Evolutionary conservation across 2,113 vertebrate species (phyloP), one percentile per base, ranked within the genome.

Genomic region (Megaptera novaeangliae): DNA sequence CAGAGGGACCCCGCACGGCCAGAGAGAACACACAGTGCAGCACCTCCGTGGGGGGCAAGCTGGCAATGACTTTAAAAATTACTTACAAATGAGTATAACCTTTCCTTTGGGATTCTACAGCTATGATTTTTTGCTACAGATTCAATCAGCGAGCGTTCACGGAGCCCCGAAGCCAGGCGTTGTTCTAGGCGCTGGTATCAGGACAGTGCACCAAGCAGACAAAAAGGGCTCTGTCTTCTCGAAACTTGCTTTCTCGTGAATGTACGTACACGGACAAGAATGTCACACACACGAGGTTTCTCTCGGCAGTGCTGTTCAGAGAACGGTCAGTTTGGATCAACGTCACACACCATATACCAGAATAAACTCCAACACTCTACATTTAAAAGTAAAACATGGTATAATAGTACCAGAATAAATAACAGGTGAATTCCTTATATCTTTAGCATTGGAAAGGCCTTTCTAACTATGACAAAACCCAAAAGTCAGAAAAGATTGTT

Each of bases 271-370:
- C 55, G 55, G 27, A 57, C 23, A 63, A 63, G 41, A 66, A 8
- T 14, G 31, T 36, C 55, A 15, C 0, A 31, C 7, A 23, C 41
- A 49, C 41, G 10, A 2, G 31, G 57, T 27, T 39, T 29, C 55
- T 39, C 34, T 74, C 0, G 3, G 25, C 59, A 59, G 14, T 18
- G 15, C 9, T 64, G 17, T 75, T 55, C 29, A 25, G 9, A 83
- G 41, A 77, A 3, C 31, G 41, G 36, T 63, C 44, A n/a, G 18
- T 61, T 3, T 64, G 31, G 15, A 57, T 20, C 61, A 13, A 5
- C 1, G 17, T 5, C 2, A 2, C 41, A 75, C 20, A n/a, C n/a
- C 6, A 12, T 6, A 72, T 3, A 23, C 5, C 21, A 44, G 29
- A n/a, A 46, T 18, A 6, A 77, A 46, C 29, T 59, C 7, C 36